Evolutionary conservation across 2,113 vertebrate genomes (phyloP), one percentile per base, ranked within the genome.

Genomic region (Chunga burmeisteri): DNA sequence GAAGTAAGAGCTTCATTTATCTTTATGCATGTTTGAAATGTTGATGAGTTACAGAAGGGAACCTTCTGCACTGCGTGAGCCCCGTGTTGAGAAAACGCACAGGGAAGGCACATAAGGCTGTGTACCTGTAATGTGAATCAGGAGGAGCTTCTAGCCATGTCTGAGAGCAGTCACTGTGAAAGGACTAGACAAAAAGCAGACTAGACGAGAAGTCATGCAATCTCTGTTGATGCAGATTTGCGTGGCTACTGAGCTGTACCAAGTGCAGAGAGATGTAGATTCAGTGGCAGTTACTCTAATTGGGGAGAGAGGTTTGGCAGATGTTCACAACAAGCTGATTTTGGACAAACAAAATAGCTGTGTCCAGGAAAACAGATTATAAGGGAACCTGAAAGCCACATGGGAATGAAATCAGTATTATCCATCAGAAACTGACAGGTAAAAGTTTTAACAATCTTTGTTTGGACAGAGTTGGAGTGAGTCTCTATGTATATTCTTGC

Each of bases 281-380:
- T 59, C 25, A 53, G 58, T 16, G 46, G 14, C 27, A 73, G 13
- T 20, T 63, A n/a, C 18, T 55, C 19, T 22, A 10, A 16, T 10
- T 1, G 1, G 44, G 71, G 40, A 80, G 49, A 23, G 23, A 74
- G 14, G 9, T 72, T 16, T 34, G 32, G 23, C 9, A 66, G 63
- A 47, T 90, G 2, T 11, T 29, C 22, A 19, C 15, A 70, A 25
- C 4, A 40, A 34, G 34, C 6, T 0, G 0, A 0, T 63, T 93
- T 80, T 63, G 66, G 61, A 25, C 16, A 36, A 23, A 19, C 0
- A 1, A 65, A 74, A 47, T 23, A 75, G 16, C 32, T 55, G 17
- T 70, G 29, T 42, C 11, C n/a, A 58, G 38, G 40, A 86, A 23
- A 22, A 58, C 4, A 72, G 23, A 34, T 72, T 44, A 23, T 40